Evolutionary conservation across 1,140 invertebrate genomes (phyloP), one percentile per base, ranked within the genome.

Genomic region (Drosophila dunni): DNA sequence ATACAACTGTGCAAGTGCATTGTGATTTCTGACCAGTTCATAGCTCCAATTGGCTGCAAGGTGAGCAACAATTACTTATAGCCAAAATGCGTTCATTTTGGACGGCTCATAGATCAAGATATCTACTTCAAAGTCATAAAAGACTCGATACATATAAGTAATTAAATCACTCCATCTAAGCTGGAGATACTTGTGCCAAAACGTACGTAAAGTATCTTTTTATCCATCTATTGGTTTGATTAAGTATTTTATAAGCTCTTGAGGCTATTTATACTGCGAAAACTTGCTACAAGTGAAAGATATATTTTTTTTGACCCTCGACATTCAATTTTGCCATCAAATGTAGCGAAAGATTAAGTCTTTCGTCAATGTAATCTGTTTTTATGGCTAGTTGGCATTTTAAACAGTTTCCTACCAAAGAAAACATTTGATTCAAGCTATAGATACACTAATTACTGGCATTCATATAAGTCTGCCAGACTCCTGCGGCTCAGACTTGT

Each of bases 1-100:
- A 51, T 33, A 51, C 36, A 56, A 13, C 50, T 33, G n/a, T 33
- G n/a, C 24, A 51, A 51, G n/a, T 45, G 57, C 40, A 29, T 48
- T 62, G 34, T n/a, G 13, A 42, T 42, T 46, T 46, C 36, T 33
- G 44, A 46, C 34, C 44, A 46, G 42, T 61, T 46, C 58, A 36
- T 33, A 66, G 63, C 36, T 66, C 63, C 60, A 36, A 62, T 50
- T 48, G 45, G 60, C 15, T 45, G 51, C 63, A 66, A 66, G 63
- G 63, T 66, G 63, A 66, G 51, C 63, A 20, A 66, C 63, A 66
- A 66, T 66, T 66, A 46, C 63, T 62, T 62, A 29, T 15, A 34
- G 42, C 57, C 29, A 40, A 64, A 64, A 44, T 54, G 62, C 24
- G 38, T 34, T 54, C 62, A 64, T 20, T 45, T 64, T 44, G 48